phyloP scores from a whole-genome alignment of 2,113 vertebrate genomes.

The Ginglymostoma cirratum region DNA sequence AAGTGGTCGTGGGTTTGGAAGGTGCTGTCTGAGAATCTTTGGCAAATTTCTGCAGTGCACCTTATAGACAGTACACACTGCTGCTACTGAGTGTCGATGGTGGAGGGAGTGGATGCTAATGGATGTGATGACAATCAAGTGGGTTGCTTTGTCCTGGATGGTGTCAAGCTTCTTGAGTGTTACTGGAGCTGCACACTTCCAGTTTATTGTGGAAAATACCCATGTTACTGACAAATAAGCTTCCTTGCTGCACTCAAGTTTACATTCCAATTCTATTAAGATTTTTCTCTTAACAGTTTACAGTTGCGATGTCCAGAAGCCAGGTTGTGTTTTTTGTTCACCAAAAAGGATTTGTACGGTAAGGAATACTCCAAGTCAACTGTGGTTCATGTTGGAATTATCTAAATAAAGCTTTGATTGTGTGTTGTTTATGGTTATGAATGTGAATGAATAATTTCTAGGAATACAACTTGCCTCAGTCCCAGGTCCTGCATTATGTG shows the following conservation, averaged over 20 bases:
- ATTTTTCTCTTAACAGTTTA: background rate
- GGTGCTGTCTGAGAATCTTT: no score
- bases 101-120: no score
- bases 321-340: background rate
- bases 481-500: background rate
- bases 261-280: background rate
- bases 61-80: no score
- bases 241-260: background rate
- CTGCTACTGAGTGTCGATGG: no score
- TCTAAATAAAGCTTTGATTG: background rate
- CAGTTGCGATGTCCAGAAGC: constrained; percentile 1
- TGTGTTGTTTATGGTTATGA: no score
- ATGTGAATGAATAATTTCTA: background rate
- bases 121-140: no score
- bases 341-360: background rate
- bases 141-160: no score
- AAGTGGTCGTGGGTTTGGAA: no score
- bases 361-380: background rate
- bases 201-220: no score
- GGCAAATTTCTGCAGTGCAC: no score
- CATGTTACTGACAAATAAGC: background rate
- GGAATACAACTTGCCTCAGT: background rate
- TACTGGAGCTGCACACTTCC: no score
- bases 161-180: no score
- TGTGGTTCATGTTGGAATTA: background rate